A percentile compares a stretch with the other conserved stretches of the same genome.
Conservation (phyloP, 2,113 vertebrate genomes). For the Pollachius pollachius region DNA sequence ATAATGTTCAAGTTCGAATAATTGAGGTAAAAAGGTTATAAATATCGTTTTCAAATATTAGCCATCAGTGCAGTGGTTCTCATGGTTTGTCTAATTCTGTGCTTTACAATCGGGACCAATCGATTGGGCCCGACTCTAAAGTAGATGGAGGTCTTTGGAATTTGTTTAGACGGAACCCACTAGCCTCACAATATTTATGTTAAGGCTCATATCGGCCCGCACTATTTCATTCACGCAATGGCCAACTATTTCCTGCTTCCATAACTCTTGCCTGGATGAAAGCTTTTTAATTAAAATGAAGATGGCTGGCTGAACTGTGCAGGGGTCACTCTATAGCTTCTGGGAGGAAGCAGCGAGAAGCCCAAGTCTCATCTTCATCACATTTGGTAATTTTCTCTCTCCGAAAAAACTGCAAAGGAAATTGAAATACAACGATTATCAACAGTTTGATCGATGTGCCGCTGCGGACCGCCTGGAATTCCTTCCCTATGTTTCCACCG, state of each 20-base stretch:
- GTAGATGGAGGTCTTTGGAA: slow-evolving; percentile 9
- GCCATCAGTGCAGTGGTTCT: too few species aligned
- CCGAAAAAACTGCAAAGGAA: slow-evolving; percentile 52
- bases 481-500: slow-evolving; percentile 42
- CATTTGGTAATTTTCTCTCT: slow-evolving; percentile 58
- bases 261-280: slow-evolving; percentile 68
- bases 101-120: too few species aligned
- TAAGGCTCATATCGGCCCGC: slow-evolving; percentile 45
- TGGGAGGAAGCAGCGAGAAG: slow-evolving; percentile 26
- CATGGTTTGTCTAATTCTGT: too few species aligned
- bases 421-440: slow-evolving; percentile 57
- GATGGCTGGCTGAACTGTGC: slow-evolving; percentile 59
- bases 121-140: too few species aligned
- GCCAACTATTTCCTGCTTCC: slow-evolving; percentile 60
- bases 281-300: slow-evolving; percentile 75
- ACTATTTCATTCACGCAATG: slow-evolving; percentile 57
- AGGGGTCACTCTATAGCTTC: slow-evolving; percentile 61
- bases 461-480: slow-evolving; percentile 7
- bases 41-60: too few species aligned
- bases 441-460: slow-evolving; percentile 43
- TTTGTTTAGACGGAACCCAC: slow-evolving; percentile 58
- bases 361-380: slow-evolving; percentile 23
- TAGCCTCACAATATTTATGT: slow-evolving; percentile 57
- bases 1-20: neutral
- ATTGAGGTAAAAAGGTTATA: slow-evolving; percentile 2